phyloP scores from a whole-genome alignment of 2,113 vertebrate species.

The Heterochromis multidens region DNA sequence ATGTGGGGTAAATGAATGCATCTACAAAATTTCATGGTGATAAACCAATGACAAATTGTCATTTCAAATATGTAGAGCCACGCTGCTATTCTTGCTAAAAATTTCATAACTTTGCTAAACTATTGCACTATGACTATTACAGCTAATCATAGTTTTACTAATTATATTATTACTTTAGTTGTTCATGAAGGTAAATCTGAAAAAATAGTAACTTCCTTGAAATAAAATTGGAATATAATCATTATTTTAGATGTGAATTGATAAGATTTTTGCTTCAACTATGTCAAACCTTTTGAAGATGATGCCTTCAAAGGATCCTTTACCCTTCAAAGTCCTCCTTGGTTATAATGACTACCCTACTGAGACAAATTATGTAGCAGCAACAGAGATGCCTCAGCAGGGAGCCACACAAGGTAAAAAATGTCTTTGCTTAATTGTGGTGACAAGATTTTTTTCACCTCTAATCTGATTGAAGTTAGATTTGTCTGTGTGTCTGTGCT shows the following conservation, averaged over 20 bases:
- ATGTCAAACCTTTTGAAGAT: conserved; percentile 67
- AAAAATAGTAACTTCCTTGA: not conserved
- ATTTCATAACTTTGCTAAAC: not conserved
- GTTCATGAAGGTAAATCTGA: not conserved
- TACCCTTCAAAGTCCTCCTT: conserved; percentile 79
- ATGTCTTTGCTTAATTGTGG: not conserved
- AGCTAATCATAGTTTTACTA: not conserved
- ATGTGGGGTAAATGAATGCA: not conserved
- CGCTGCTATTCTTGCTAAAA: not conserved
- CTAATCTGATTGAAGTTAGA: not conserved
- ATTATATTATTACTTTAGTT: not conserved
- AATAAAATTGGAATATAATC: not conserved
- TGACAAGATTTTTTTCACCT: not conserved
- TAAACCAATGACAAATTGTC: not conserved
- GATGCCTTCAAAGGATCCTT: conserved; percentile 70
- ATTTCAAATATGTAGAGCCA: not conserved
- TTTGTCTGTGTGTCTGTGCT: not conserved
- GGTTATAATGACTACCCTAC: conserved; percentile 81
- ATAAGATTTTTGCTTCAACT: not conserved
- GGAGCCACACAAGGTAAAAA: conserved; percentile 72
- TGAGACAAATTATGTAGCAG: conserved; percentile 73
- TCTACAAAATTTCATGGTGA: not conserved
- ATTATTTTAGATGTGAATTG: not conserved
- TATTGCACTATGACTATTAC: not conserved
- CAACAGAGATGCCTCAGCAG: conserved; percentile 73